Evolutionary conservation across 2,797 vertebrate genomes (phyloP), one percentile per base, ranked within the genome.

Genomic region (Lerista edwardsae): DNA sequence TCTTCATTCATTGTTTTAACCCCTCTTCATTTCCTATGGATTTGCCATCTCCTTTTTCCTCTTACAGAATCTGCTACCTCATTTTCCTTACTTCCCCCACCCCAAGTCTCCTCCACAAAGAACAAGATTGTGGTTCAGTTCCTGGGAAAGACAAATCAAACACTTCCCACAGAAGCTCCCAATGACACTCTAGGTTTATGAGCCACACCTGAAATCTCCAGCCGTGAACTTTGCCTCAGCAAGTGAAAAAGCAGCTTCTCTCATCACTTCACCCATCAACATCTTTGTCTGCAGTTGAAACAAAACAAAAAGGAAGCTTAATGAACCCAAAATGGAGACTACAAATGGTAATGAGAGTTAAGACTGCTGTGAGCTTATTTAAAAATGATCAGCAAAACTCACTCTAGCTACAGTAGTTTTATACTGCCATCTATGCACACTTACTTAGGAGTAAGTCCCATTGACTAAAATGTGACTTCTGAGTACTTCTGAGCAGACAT

Each of bases 171-270:
- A 51, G 69, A 51, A 21, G 7, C 17, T 1, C 73, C 68, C 23
- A 31, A 36, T n/a, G 31, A 55, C 27, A 73, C n/a, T 8, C 19
- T 9, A 84, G 19, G 85, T 59, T 59, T 79, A n/a, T 29, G 84
- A 71, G 36, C 80, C 92, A 96, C 86, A 99, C 99, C 98, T 99
- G 94, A 99, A 99, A 94, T 99, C 98, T 88, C 98, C 99, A 84
- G 99, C 99, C 75, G 98, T 97, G 95, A 99, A 99, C 90, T 99
- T 99, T 73, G 99, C 99, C 92, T 99, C 99, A n/a, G 99, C 99
- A 92, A 99, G 95, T 74, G 99, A 99, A 92, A 99, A 99, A 61
- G 99, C 98, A 4, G 99, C 99, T 96, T 99, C 98, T 92, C 98
- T 97, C 99, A 99, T 99, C 88, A 99, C 99, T 86, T 99, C 98